Conservation (phyloP, 2,113 vertebrate species). For the Lepus americanus region DNA sequence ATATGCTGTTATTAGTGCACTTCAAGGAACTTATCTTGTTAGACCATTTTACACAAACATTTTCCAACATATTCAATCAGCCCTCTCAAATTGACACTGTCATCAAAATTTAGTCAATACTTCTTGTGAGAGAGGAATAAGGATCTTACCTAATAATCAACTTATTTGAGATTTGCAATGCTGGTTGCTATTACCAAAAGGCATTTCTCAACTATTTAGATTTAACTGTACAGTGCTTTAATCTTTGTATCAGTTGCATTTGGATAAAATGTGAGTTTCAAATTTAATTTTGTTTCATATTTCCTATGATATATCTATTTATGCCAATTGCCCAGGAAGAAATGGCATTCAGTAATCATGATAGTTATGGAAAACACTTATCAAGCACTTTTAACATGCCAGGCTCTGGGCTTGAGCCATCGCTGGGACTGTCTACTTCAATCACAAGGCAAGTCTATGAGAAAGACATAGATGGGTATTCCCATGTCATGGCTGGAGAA, state of each 20-base stretch:
- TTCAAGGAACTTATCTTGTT: constrained; percentile 36
- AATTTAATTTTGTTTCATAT: constrained; percentile 62
- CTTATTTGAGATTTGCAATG: constrained; percentile 46
- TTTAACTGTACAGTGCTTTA: constrained; percentile 51
- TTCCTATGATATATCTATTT: constrained; percentile 54
- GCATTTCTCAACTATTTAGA: constrained; percentile 35
- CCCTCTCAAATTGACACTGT: constrained; percentile 51
- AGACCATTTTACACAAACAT: not conserved
- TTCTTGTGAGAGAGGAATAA: constrained; percentile 13
- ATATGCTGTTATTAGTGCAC: too few relatives aligned
- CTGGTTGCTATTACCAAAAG: constrained; percentile 56
- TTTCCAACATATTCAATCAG: constrained; percentile 37
- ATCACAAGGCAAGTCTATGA: not conserved
- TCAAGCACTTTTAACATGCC: not conserved
- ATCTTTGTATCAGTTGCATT: constrained; percentile 44
- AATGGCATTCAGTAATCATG: constrained; percentile 13
- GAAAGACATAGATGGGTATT: not conserved
- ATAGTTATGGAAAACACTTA: constrained; percentile 47
- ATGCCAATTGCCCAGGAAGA: constrained; percentile 26
- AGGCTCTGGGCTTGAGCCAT: not conserved
- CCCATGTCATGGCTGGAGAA: not conserved
- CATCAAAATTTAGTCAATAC: constrained; percentile 69
- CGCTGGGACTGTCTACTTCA: not conserved
- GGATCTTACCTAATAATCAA: constrained; percentile 68
- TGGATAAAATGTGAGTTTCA: constrained; percentile 55